Percentiles rank a stretch among this genome's conserved stretches.
These are phyloP conservation scores for Festucalex cinctus DNA, from an alignment of 2,113 vertebrate species.

Conservation along the genomic window DNA sequence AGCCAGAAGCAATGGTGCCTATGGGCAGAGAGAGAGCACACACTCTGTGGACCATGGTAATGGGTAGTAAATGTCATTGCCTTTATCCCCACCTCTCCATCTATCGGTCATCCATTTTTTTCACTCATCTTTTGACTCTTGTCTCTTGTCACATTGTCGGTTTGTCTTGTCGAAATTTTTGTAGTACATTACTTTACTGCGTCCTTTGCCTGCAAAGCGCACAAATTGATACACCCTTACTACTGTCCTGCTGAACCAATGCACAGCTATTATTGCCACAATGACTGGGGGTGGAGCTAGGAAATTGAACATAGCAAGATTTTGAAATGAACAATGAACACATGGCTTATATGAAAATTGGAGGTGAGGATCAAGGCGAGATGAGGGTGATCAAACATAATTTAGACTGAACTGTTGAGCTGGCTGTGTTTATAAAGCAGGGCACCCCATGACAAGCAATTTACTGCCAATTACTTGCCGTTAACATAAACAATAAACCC, in stretches of 20 bases:
- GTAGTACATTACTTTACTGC: not conserved
- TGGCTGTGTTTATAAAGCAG: constrained; percentile 10
- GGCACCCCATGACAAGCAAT: constrained; percentile 1
- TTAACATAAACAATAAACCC: not conserved
- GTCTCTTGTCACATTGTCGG: constrained; percentile 4
- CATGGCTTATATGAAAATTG: constrained; percentile 28
- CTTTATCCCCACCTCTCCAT: constrained; percentile 31
- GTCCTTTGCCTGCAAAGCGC: not conserved
- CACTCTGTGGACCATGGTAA: constrained; percentile 48
- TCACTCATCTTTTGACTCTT: constrained; percentile 7
- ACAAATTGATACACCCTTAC: not conserved
- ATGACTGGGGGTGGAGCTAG: not conserved
- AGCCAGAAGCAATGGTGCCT: constrained; percentile 15
- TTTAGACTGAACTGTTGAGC: constrained; percentile 18
- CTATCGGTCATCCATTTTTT: constrained; percentile 17
- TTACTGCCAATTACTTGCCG: not conserved
- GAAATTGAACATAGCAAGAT: not conserved
- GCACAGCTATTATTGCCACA: not conserved
- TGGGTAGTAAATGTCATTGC: constrained; percentile 54
- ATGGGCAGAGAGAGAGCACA: constrained; percentile 18
- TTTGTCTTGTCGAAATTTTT: not conserved
- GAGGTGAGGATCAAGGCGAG: not conserved
- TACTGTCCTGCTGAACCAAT: not conserved
- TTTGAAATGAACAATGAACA: constrained; percentile 13
- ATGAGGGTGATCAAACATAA: constrained; percentile 20